Evolutionary conservation across 64 coral and sea anemone species (phyloP), one percentile per base, ranked within the genome.

Genomic region (Platygyra sinensis): DNA sequence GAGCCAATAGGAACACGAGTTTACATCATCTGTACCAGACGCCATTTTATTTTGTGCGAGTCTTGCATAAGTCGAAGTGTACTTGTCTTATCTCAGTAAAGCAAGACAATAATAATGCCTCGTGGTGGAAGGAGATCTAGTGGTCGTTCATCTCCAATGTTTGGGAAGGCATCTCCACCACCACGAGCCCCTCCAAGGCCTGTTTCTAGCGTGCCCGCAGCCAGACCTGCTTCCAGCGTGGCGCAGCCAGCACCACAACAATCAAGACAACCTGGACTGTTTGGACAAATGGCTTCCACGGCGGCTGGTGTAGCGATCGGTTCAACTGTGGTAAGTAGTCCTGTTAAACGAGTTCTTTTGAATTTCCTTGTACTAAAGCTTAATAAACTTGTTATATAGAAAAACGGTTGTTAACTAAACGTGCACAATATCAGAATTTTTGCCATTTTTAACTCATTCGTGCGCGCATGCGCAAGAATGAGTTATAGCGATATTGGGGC

Each of bases 291-390:
- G 77, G 96, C 96, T 10, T 98, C 96, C 8, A 98, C 96, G 60
- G 96, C 96, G 29, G 96, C 96, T 64, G 96, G 96, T 54, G 96
- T 98, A 8, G 96, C 96, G 24, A 95, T 98, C 57, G 96, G 96
- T 20, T 94, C 94, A 38, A 98, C 96, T 78, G 91, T 98, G 91
- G 96, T 98, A 81, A 79, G 93, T 72, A 73, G 9, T 71, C 27
- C 8, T 5, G 63, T 73, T 30, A 1, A 25, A 16, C 0, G 28
- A n/a, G 22, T 33, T 17, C 7, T 14, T n/a, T 51, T 28, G 19
- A 86, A 22, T 24, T 72, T 52, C 18, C 8, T 9, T 46, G 75
- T 31, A 81, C 14, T n/a, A n/a, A n/a, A n/a, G n/a, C n/a, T 8
- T 16, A 60, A 16, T 16, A 30, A 30, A 2, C 54, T 8, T 46